Conservation (phyloP, 2,888 invertebrate genomes). For the Agrotis ipsilon region DNA sequence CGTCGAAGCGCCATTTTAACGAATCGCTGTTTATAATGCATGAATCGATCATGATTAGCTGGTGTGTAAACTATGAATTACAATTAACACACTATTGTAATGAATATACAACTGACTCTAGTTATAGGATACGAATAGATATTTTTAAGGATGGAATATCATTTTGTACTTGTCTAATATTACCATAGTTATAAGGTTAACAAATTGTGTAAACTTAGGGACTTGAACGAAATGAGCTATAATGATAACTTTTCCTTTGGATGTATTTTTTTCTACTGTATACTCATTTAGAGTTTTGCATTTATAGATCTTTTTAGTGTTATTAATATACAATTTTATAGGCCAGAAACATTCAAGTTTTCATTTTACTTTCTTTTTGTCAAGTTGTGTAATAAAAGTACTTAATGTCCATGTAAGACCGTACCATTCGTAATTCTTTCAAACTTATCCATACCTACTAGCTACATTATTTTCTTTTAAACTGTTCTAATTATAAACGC, state of each 20-base stretch:
- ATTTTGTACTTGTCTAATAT: constrained; percentile 91
- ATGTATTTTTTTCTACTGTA: constrained; percentile 89
- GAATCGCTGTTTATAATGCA: constrained; percentile 75
- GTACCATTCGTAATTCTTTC: constrained; percentile 81
- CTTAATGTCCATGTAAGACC: constrained; percentile 86
- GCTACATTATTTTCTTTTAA: constrained; percentile 73
- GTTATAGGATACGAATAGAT: constrained; percentile 88
- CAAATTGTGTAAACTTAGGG: constrained; percentile 88
- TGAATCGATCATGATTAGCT: constrained; percentile 78
- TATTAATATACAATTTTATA: constrained; percentile 85
- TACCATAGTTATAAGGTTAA: constrained; percentile 90
- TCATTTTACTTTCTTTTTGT: constrained; percentile 71
- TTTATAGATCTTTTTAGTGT: constrained; percentile 90
- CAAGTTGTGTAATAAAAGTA: constrained; percentile 77
- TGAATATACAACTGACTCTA: constrained; percentile 89
- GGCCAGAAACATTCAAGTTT: constrained; percentile 72
- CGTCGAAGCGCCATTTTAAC: constrained; percentile 59
- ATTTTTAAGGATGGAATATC: constrained; percentile 89
- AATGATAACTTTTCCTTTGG: constrained; percentile 83
- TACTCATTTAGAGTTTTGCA: constrained; percentile 89
- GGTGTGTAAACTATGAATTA: constrained; percentile 81
- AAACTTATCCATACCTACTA: constrained; percentile 73
- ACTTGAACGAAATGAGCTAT: constrained; percentile 89
- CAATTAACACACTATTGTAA: constrained; percentile 80
- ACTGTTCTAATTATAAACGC: constrained; percentile 85